Evolutionary conservation across 2,888 invertebrate genomes (phyloP), one percentile per base, ranked within the genome.

Genomic region (Pseudeuparius sepicola): DNA sequence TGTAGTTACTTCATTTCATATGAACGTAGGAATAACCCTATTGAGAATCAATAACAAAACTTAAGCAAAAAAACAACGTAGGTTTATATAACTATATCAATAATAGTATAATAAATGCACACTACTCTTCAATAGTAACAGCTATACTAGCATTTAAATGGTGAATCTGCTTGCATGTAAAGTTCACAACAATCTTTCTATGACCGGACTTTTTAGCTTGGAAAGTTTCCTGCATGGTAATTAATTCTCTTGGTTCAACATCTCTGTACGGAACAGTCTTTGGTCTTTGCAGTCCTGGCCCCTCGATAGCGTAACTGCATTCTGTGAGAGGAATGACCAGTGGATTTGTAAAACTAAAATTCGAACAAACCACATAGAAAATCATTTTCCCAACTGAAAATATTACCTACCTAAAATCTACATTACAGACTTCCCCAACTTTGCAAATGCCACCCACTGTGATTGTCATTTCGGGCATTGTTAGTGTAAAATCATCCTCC

Each of bases 401-500:
- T 20, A 7, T 7, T 11, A 7, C 16, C 42, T 43, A 60, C 60
- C 53, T 57, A 42, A 73, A 73, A 25, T 65, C 68, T n/a, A 37
- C 32, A 4, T 66, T 59, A 48, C 67, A 68, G 46, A 69, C 68
- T 45, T 70, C 67, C 17, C 68, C 68, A 34, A 72, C 63, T 48
- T 62, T 63, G n/a, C 36, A 39, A 2, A n/a, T 24, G 9, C 31
- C 38, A 6, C 34, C 36, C 11, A 83, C 84, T 67, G 74, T 71
- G 18, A 87, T 70, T 18, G 61, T 63, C 33, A 85, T 73, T 39
- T 66, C 71, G 2, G 87, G 86, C 52, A 80, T 81, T 16, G 78
- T 62, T 4, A 87, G 70, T 58, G 83, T 77, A 63, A 85, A 84
- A 60, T 85, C 83, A 48, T 86, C 85, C 50, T 85, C 83, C 44